Base-by-base conservation (phyloP, 2,797 vertebrate genomes). In the Pangasius macronema region DNA sequence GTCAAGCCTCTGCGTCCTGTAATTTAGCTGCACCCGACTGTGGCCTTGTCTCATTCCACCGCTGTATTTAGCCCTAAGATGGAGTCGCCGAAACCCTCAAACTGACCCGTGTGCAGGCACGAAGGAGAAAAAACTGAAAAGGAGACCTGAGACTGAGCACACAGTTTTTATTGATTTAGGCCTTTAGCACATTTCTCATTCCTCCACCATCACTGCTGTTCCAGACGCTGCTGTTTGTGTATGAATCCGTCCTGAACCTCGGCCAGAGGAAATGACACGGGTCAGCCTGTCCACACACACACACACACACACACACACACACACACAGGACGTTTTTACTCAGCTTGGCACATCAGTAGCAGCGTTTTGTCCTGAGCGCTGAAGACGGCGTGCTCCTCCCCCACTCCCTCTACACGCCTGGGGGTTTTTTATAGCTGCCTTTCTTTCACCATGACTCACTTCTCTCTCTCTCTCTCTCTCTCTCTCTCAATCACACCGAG, bases 341-440 rank as follows among this genome's bases (percentile, higher is more conserved):
- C 5, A 0, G 72, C 5, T 72, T 72, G 39, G 63, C 73, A 77
- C n/a, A 67, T 83, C 85, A 86, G 39, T 42, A 42, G 46, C 81
- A 49, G 65, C 2, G 9, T 79, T 77, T 76, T 70, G 30, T 85
- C 83, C 63, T 20, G 59, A 72, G 39, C 55, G 68, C 30, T 86
- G 65, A 84, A 68, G 9, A 86, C 24, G 6, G 2, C 33, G 39
- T 57, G 30, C 30, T 55, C 76, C 65, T 46, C 65, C 87, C 30
- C 80, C 70, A 11, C 83, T 22, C 72, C 70, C 51, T 49, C 30
- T 53, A 51, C 68, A 81, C 33, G 59, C 22, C 77, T 13, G 13
- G 24, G 59, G 8, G 11, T 27, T 90, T 86, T 87, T 86, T 85
- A 84, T 88, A 82, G 68, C 75, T 36, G n/a, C 39, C 39, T 83